These are phyloP conservation scores for Erythrocercus mccallii DNA, from an alignment of 2,113 vertebrate genomes.

Conservation along the genomic window DNA sequence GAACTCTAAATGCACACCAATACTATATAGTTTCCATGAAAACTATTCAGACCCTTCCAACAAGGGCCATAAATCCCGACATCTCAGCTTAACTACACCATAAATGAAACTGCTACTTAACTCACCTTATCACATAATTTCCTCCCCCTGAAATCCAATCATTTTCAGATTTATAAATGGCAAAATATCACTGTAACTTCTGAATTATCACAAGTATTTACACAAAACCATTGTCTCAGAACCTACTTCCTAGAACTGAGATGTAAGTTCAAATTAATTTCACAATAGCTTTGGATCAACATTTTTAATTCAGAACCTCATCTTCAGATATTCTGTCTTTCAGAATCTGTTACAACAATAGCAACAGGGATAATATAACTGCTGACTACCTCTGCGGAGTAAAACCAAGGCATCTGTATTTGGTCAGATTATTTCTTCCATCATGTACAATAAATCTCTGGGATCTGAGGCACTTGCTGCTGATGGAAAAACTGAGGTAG, in stretches of 20 bases:
- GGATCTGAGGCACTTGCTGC: background rate
- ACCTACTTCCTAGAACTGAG: background rate
- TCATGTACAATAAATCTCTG: background rate
- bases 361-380: background rate
- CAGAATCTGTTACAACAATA: background rate
- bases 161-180: background rate
- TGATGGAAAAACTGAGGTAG: background rate
- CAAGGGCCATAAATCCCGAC: background rate
- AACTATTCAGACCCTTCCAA: background rate
- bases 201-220: background rate
- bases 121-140: background rate
- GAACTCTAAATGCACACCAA: background rate
- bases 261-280: background rate
- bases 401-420: background rate
- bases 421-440: background rate
- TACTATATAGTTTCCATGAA: background rate
- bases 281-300: background rate
- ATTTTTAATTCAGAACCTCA: background rate
- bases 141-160: background rate
- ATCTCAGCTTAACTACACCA: background rate
- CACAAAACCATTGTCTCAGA: background rate
- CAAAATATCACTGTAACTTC: background rate
- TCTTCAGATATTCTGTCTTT: background rate
- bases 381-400: background rate
- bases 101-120: background rate